Conservation (phyloP, 2,113 vertebrate genomes). For the Poecilia latipinna region DNA sequence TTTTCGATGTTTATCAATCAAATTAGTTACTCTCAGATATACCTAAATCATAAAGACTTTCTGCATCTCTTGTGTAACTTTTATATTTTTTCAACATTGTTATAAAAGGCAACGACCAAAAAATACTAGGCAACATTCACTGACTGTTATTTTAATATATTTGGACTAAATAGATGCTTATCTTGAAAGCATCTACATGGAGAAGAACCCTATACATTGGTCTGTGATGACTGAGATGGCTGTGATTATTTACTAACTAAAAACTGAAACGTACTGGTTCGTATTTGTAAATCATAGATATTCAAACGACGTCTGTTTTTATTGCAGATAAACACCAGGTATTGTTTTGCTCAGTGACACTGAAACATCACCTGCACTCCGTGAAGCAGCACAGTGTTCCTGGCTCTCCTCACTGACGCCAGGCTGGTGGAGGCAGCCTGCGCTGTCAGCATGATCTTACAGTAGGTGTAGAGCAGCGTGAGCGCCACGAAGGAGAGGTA, state of each 20-base stretch:
- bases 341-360: background rate
- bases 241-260: too few species aligned
- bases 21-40: background rate
- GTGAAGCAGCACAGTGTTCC: conserved; percentile 81
- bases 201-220: background rate
- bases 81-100: too few species aligned
- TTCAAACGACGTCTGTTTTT: background rate
- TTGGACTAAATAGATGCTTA: too few species aligned
- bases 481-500: conserved; percentile 79
- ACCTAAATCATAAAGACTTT: background rate
- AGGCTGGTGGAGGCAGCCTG: conserved; percentile 71
- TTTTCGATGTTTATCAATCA: background rate
- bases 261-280: too few species aligned
- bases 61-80: background rate
- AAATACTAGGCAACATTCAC: background rate
- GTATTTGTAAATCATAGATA: background rate
- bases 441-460: conserved; percentile 76
- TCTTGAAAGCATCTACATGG: background rate
- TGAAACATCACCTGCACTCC: conserved; percentile 63
- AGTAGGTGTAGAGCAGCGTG: conserved; percentile 80
- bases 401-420: conserved; percentile 68
- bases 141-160: background rate
- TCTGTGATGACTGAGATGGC: background rate
- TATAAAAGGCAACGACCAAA: too few species aligned
- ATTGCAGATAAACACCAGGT: background rate